Evolutionary conservation across 2,113 vertebrate genomes (phyloP).

Genomic region (Daubentonia madagascariensis): DNA sequence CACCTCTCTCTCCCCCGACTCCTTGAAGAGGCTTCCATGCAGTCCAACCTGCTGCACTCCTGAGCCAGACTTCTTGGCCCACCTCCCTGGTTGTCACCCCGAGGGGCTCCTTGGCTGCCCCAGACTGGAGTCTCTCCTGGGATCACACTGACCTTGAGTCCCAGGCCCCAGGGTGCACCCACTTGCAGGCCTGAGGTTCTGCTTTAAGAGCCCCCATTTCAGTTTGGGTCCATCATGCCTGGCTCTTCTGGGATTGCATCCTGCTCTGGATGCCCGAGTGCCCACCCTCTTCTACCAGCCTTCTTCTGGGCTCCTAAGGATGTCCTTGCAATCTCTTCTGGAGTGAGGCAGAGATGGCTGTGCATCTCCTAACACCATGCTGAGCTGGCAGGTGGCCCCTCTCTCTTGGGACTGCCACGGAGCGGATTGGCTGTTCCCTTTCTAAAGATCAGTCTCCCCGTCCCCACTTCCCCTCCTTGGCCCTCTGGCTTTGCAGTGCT

Average conservation of each 20-base stretch:
- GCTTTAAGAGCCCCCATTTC: accelerated
- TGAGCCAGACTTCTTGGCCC: neutral
- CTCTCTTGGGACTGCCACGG: neutral
- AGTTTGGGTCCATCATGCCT: neutral
- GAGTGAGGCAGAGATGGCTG: neutral
- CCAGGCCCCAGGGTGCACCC: too few species aligned
- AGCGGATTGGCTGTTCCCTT: neutral
- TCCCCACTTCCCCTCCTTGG: neutral
- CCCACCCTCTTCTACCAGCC: neutral
- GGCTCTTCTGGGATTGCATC: neutral
- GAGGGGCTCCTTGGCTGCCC: neutral
- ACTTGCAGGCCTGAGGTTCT: accelerated
- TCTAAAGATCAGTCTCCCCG: neutral
- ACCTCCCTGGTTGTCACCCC: accelerated
- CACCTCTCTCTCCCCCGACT: neutral
- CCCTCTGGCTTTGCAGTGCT: neutral
- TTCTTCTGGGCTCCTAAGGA: too few species aligned
- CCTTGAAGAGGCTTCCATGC: neutral
- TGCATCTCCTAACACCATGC: neutral
- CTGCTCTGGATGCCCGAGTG: accelerated
- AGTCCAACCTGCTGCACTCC: neutral
- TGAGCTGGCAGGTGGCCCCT: neutral
- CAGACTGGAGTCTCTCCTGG: neutral
- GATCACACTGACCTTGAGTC: neutral
- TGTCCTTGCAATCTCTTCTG: neutral